Base-by-base conservation (phyloP, 2,888 invertebrate genomes). In the Megaustenia siamemsis region DNA sequence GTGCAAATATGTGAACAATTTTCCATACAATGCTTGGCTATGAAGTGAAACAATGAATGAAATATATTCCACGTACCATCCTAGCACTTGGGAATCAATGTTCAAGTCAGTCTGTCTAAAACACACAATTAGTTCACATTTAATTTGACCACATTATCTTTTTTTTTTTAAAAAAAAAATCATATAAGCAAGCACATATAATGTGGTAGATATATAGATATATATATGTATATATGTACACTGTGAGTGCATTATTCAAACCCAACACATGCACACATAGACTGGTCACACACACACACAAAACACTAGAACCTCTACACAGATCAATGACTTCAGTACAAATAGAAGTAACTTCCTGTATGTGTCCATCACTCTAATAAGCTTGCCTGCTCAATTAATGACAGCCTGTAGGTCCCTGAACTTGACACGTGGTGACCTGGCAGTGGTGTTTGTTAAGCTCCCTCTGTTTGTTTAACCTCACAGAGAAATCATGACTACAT, bases 161-260 rank as follows among this genome's bases (percentile, higher is more conserved):
- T n/a, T n/a, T n/a, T n/a, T n/a, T n/a, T n/a, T n/a, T n/a, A 2
- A 28, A n/a, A 60, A n/a, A 60, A 6, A 60, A 8, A 60, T 60
- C 28, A 60, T 60, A 60, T 28, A n/a, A 60, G 60, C 60, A 60
- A 60, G 60, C 60, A 60, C 28, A 60, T n/a, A n/a, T 60, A n/a
- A 60, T 28, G 60, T 60, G 60, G 60, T 60, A 60, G 4, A 60
- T 60, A n/a, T n/a, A n/a, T n/a, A n/a, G n/a, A n/a, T n/a, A n/a
- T n/a, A n/a, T n/a, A n/a, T n/a, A n/a, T n/a, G n/a, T n/a, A 60
- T 60, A 28, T 60, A 60, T 60, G 28, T 60, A 60, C 60, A 60
- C 28, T 28, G 28, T 28, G 60, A 60, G 28, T 5, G 56, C 3
- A 28, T 60, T 28, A n/a, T 28, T 3, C 28, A n/a, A 60, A 60